Conservation (phyloP, 2,888 invertebrate species). For the Deroplatys truncata region DNA sequence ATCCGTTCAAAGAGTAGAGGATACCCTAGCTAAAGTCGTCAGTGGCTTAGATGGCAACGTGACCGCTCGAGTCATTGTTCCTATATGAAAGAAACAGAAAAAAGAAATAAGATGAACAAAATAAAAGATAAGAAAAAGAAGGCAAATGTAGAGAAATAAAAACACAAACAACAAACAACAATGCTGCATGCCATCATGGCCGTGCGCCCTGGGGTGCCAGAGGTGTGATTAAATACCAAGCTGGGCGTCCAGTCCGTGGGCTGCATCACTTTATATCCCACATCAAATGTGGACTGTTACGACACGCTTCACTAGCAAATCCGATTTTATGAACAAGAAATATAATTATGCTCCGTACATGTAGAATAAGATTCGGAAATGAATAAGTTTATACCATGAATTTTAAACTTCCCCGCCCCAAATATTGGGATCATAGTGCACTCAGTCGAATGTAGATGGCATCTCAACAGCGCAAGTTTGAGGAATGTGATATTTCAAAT, state of each 20-base stretch:
- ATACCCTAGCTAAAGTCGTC: neutral
- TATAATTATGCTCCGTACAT: too few relatives aligned
- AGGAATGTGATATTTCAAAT: too few relatives aligned
- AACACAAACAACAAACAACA: slow-evolving; percentile 14
- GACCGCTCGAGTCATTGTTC: slow-evolving; percentile 1
- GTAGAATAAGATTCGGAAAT: too few relatives aligned
- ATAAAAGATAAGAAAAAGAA: neutral
- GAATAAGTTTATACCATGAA: too few relatives aligned
- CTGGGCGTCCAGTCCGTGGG: neutral
- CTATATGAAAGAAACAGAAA: slow-evolving; percentile 1
- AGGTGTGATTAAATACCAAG: slow-evolving; percentile 13
- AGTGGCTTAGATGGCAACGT: neutral
- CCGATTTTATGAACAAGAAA: neutral
- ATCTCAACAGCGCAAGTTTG: too few relatives aligned
- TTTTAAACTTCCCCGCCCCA: too few relatives aligned
- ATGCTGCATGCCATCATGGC: slow-evolving; percentile 15
- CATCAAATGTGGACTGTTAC: neutral
- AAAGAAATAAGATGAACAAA: neutral
- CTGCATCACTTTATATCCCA: neutral
- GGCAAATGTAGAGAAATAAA: slow-evolving; percentile 4
- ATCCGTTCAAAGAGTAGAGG: neutral
- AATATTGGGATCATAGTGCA: too few relatives aligned
- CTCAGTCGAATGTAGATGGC: too few relatives aligned
- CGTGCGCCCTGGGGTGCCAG: slow-evolving; percentile 1
- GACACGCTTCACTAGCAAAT: neutral